Evolutionary conservation across 2,888 invertebrate species (phyloP).

Genomic region (Cerceris ruficornis): DNA sequence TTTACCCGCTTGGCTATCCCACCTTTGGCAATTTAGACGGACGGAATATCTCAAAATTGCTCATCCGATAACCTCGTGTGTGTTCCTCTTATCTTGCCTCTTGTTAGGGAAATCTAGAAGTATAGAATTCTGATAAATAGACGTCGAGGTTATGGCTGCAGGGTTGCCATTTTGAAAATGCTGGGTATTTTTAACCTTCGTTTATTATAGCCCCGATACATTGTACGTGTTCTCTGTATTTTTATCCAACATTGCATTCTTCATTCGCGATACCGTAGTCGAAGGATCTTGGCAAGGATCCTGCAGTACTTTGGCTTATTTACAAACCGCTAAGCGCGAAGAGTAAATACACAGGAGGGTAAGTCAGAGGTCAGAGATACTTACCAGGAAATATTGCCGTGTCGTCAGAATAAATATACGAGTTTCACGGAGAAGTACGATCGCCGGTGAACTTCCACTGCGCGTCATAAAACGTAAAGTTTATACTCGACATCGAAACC

Average conservation of each 20-base stretch:
- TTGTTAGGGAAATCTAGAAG: not conserved
- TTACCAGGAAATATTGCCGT: slow-evolving; percentile 28
- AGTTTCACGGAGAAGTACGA: slow-evolving; percentile 1
- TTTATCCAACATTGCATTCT: too few relatives aligned
- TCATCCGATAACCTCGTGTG: not conserved
- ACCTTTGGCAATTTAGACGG: slow-evolving; percentile 13
- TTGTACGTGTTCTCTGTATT: too few relatives aligned
- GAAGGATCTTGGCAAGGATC: slow-evolving; percentile 40
- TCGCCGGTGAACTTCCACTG: slow-evolving; percentile 24
- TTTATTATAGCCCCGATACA: too few relatives aligned
- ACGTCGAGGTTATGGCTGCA: too few relatives aligned
- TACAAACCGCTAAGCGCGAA: slow-evolving; percentile 40
- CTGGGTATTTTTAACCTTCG: not conserved
- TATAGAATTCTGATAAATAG: not conserved
- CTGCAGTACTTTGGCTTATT: slow-evolving; percentile 40
- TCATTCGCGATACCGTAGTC: not conserved
- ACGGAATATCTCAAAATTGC: not conserved
- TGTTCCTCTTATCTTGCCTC: not conserved
- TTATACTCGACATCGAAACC: slow-evolving; percentile 21
- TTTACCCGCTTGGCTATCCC: slow-evolving; percentile 33
- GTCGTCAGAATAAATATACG: slow-evolving; percentile 34
- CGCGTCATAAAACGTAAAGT: slow-evolving; percentile 21
- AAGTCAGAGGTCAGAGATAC: slow-evolving; percentile 12
- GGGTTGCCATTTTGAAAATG: not conserved
- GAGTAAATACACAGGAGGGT: slow-evolving; percentile 10